Evolutionary conservation across 2,888 invertebrate species (phyloP).

Genomic region (Tupiocoris notatus): DNA sequence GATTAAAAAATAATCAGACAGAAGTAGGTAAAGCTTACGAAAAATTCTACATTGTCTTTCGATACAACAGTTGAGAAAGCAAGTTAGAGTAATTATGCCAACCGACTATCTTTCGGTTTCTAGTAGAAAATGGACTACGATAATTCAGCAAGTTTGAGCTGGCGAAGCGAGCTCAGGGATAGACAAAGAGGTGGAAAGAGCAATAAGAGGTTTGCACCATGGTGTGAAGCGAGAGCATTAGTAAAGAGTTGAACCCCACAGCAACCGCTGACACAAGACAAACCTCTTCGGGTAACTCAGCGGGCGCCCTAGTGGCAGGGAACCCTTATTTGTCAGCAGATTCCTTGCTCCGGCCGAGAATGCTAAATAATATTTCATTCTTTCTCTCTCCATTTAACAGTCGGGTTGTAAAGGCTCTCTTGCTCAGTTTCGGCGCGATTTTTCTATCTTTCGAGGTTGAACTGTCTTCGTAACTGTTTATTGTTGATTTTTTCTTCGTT

Average conservation of each 20-base stretch:
- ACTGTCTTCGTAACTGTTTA: neutral
- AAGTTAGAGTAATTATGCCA: too few species aligned
- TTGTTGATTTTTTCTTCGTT: neutral
- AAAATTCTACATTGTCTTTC: too few species aligned
- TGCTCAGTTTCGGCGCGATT: neutral
- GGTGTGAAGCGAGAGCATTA: slow-evolving; percentile 27
- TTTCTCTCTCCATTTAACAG: neutral
- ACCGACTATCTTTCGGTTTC: too few species aligned
- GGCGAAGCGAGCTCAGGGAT: neutral
- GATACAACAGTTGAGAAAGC: too few species aligned
- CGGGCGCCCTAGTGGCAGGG: slow-evolving; percentile 1
- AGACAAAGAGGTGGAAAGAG: slow-evolving; percentile 25
- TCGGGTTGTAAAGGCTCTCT: neutral
- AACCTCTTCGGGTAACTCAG: slow-evolving; percentile 40
- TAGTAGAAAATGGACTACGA: neutral
- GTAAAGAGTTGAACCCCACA: slow-evolving; percentile 22
- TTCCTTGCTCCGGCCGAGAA: slow-evolving; percentile 24
- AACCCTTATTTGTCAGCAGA: slow-evolving; percentile 40
- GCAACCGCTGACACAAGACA: slow-evolving; percentile 41
- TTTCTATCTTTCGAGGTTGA: neutral
- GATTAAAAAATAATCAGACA: too few species aligned
- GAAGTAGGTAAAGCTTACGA: too few species aligned
- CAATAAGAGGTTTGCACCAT: slow-evolving; percentile 22
- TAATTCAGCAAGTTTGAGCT: neutral
- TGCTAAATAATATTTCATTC: slow-evolving; percentile 43